phyloP scores from a whole-genome alignment of 2,113 vertebrate genomes.

The Bubo bubo region DNA sequence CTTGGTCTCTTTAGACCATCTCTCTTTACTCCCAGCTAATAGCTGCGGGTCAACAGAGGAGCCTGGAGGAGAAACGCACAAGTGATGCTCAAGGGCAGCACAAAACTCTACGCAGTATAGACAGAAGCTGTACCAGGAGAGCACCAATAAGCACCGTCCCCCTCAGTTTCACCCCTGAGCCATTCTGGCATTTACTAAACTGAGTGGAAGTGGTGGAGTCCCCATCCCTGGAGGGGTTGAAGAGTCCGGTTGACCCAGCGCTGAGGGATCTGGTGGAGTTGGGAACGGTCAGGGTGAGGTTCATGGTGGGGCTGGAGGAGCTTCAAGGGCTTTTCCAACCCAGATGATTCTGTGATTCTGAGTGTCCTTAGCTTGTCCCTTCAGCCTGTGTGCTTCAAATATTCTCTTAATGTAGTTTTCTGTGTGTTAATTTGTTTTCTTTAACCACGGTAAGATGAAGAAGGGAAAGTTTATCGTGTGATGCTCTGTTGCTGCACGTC shows the following conservation, averaged over 20 bases:
- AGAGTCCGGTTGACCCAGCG: too few species aligned
- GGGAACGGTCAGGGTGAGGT: too few species aligned
- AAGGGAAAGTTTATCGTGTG: background rate
- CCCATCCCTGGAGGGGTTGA: too few species aligned
- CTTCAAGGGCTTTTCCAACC: too few species aligned
- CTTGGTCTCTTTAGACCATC: background rate
- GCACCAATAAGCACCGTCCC: background rate
- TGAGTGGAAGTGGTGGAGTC: too few species aligned
- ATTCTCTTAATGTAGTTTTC: background rate
- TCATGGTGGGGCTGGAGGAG: too few species aligned
- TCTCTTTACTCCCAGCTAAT: background rate
- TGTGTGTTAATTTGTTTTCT: background rate
- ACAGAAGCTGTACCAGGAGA: background rate
- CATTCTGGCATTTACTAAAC: background rate
- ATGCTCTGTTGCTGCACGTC: background rate
- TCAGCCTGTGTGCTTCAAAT: background rate
- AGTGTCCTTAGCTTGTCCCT: background rate
- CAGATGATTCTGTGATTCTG: too few species aligned
- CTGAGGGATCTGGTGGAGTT: too few species aligned
- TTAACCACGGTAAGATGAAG: background rate
- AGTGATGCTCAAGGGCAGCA: background rate
- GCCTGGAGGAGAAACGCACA: background rate
- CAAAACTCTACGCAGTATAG: background rate
- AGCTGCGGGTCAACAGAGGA: background rate
- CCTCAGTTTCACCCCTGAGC: background rate